phyloP scores from a whole-genome alignment of 2,888 invertebrate species.

The Cheilosia grossa region DNA sequence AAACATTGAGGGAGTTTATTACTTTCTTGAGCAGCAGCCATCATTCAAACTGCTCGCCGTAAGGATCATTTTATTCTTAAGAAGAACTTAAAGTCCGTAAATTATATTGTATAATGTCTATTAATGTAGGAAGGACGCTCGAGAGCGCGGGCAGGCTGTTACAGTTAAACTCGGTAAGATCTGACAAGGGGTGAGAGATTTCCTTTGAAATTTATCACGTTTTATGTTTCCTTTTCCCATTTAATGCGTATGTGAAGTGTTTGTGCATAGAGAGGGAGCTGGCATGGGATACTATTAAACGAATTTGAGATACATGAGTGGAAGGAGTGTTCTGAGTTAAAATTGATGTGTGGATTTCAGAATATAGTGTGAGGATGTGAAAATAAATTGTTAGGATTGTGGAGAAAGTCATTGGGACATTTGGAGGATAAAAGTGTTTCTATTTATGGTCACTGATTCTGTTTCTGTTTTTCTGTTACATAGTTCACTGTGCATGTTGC shows the following conservation, averaged over 20 bases:
- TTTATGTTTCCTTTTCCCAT: conserved; percentile 51
- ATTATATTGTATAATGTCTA: conserved; percentile 68
- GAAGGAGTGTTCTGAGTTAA: conserved; percentile 6
- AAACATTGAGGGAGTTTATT: conserved; percentile 60
- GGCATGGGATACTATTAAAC: conserved; percentile 22
- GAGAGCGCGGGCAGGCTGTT: conserved; percentile 50
- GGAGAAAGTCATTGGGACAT: conserved; percentile 32
- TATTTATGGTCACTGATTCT: background rate
- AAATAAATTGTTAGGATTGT: conserved; percentile 50
- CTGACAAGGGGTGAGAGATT: conserved; percentile 42
- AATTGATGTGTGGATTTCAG: conserved; percentile 15
- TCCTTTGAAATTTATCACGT: conserved; percentile 63
- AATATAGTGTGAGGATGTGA: conserved; percentile 28
- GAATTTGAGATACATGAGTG: background rate
- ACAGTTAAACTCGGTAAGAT: conserved; percentile 34
- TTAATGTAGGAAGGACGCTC: conserved; percentile 43
- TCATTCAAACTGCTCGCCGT: conserved; percentile 45
- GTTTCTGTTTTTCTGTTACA: background rate
- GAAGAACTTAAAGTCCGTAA: conserved; percentile 62
- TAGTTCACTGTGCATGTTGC: background rate
- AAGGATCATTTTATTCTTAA: conserved; percentile 12
- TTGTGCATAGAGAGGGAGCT: background rate
- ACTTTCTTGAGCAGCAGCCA: conserved; percentile 53
- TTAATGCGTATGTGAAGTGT: conserved; percentile 48
- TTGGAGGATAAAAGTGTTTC: conserved; percentile 13